Percentiles rank a stretch among this genome's conserved stretches.
These are phyloP conservation scores for Apotomis betuletana DNA, from an alignment of 2,888 invertebrate species.

Conservation along the genomic window DNA sequence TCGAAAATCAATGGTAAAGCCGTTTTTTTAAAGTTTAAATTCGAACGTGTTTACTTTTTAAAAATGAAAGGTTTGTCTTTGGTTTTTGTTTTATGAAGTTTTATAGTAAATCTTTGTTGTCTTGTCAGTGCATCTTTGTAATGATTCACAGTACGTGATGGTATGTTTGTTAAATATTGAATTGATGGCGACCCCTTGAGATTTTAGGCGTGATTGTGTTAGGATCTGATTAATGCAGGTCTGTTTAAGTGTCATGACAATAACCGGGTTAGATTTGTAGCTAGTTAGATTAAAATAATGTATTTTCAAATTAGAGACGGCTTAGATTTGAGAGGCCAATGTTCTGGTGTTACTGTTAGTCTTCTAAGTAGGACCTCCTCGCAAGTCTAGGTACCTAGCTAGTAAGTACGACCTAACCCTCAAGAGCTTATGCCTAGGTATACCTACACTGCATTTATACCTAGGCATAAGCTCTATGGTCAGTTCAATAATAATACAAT, in stretches of 20 bases:
- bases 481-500: too few species aligned
- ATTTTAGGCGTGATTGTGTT: slow-evolving; percentile 55
- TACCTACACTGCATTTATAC: too few species aligned
- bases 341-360: too few species aligned
- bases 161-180: slow-evolving; percentile 70
- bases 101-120: slow-evolving; percentile 70
- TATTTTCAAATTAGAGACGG: not conserved
- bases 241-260: slow-evolving; percentile 21
- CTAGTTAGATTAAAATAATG: not conserved
- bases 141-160: slow-evolving; percentile 70
- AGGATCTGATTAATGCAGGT: slow-evolving; percentile 53
- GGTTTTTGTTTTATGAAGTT: slow-evolving; percentile 37
- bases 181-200: slow-evolving; percentile 62
- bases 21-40: slow-evolving; percentile 11
- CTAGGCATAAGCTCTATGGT: too few species aligned
- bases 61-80: slow-evolving; percentile 13
- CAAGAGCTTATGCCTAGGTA: too few species aligned
- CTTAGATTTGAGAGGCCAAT: too few species aligned
- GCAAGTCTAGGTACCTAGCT: too few species aligned
- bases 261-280: not conserved
- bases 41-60: not conserved
- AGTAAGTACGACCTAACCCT: too few species aligned
- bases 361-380: too few species aligned
- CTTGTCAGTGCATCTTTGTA: slow-evolving; percentile 64
- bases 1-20: slow-evolving; percentile 10